Percentiles rank a stretch among this genome's conserved stretches.
Conservation (phyloP, 2,888 invertebrate genomes). For the Dermolepida albohirtum region DNA sequence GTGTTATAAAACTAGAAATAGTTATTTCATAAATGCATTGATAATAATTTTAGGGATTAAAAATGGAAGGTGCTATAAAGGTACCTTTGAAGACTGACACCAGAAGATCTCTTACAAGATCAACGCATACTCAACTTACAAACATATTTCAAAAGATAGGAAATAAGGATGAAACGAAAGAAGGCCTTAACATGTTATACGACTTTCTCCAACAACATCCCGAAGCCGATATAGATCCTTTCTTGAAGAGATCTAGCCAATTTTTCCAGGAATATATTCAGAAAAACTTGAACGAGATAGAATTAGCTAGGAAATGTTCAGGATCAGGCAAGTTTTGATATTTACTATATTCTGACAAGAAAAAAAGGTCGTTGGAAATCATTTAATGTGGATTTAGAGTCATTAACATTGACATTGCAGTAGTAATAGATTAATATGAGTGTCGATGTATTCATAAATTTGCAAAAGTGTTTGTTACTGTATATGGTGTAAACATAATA, state of each 20-base stretch:
- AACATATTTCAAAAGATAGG: slow-evolving; percentile 93
- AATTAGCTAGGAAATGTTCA: slow-evolving; percentile 55
- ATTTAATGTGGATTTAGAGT: too few relatives aligned
- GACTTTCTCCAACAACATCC: slow-evolving; percentile 85
- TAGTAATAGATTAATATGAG: too few relatives aligned
- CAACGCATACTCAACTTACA: slow-evolving; percentile 86
- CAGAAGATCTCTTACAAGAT: slow-evolving; percentile 73
- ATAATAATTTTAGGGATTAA: slow-evolving; percentile 49
- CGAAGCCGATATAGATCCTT: slow-evolving; percentile 87
- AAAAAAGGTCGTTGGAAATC: too few relatives aligned
- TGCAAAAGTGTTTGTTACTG: too few relatives aligned
- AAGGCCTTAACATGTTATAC: slow-evolving; percentile 84
- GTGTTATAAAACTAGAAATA: too few relatives aligned
- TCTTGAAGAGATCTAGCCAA: slow-evolving; percentile 84
- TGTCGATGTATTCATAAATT: too few relatives aligned
- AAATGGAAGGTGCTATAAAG: slow-evolving; percentile 66
- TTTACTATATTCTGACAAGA: background rate
- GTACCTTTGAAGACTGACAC: slow-evolving; percentile 60
- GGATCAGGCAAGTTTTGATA: slow-evolving; percentile 29
- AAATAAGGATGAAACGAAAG: slow-evolving; percentile 84
- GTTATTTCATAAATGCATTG: too few relatives aligned
- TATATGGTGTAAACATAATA: too few relatives aligned
- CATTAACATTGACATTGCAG: too few relatives aligned
- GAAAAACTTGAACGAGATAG: slow-evolving; percentile 76
- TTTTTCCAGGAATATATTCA: slow-evolving; percentile 90